These are phyloP conservation scores for Agraylea sexmaculata DNA, from an alignment of 1,140 invertebrate species.

Conservation along the genomic window DNA sequence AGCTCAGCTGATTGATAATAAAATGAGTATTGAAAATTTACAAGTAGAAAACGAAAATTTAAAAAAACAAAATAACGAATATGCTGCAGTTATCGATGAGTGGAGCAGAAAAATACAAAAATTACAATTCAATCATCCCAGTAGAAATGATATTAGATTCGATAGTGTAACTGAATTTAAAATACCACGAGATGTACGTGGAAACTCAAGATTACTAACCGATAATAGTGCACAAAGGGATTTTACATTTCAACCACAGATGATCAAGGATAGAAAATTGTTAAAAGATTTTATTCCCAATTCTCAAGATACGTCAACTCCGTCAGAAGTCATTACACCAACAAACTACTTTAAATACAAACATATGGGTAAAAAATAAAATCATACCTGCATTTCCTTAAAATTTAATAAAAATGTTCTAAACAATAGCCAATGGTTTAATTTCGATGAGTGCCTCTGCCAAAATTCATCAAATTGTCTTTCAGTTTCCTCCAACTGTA, in stretches of 20 bases:
- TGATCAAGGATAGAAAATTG: slow-evolving; percentile 6
- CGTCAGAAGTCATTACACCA: too few relatives aligned
- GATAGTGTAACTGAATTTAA: slow-evolving; percentile 19
- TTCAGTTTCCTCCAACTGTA: slow-evolving; percentile 92
- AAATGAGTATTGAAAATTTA: slow-evolving; percentile 32
- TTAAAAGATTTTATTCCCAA: slow-evolving; percentile 8
- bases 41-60: slow-evolving; percentile 35
- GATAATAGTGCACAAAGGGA: slow-evolving; percentile 2
- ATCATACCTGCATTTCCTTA: slow-evolving; percentile 38
- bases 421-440: slow-evolving; percentile 80
- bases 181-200: slow-evolving; percentile 7
- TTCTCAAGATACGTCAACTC: slow-evolving; percentile 9
- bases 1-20: slow-evolving; percentile 33
- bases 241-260: slow-evolving; percentile 15
- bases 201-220: slow-evolving; percentile 12
- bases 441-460: slow-evolving; percentile 74
- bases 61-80: slow-evolving; percentile 33
- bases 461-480: slow-evolving; percentile 89
- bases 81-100: slow-evolving; percentile 32
- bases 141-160: slow-evolving; percentile 32
- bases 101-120: slow-evolving; percentile 36
- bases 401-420: slow-evolving; percentile 60
- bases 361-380: slow-evolving; percentile 12
- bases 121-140: slow-evolving; percentile 32
- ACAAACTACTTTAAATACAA: too few relatives aligned